Percentiles rank a stretch among this genome's conserved stretches.
Evolutionary conservation across 64 coral and sea anemone genomes (phyloP).

Genomic region (Pachyseris speciosa): DNA sequence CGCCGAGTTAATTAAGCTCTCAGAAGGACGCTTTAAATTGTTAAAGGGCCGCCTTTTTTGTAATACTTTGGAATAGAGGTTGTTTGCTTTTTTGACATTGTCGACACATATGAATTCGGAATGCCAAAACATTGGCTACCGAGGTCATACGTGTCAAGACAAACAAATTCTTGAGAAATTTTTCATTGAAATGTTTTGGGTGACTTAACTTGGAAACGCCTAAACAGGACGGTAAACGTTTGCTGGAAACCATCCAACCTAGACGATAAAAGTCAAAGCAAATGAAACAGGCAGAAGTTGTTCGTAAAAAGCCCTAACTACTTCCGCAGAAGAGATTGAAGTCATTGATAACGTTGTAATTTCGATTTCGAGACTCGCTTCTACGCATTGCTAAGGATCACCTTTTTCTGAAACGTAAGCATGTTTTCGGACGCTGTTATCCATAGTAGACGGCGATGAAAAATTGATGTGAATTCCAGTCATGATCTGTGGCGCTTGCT

Average conservation of each 20-base stretch:
- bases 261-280: too few relatives aligned
- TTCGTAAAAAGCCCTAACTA: too few relatives aligned
- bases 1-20: constrained; percentile 4
- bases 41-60: not conserved
- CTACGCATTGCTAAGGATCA: too few relatives aligned
- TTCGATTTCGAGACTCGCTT: too few relatives aligned
- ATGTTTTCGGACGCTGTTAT: not conserved
- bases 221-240: too few relatives aligned
- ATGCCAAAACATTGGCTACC: not conserved
- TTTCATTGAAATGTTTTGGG: not conserved
- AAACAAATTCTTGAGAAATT: not conserved
- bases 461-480: not conserved
- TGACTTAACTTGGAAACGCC: too few relatives aligned
- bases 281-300: too few relatives aligned
- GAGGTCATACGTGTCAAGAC: not conserved
- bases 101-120: not conserved
- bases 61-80: not conserved
- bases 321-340: too few relatives aligned
- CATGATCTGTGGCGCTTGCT: not conserved
- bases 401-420: not conserved
- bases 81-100: not conserved
- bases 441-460: not conserved
- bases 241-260: too few relatives aligned
- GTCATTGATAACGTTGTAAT: too few relatives aligned
- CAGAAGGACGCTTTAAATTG: constrained; percentile 4